Conservation (phyloP, 2,113 vertebrate genomes). For the Menidia beryllina region DNA sequence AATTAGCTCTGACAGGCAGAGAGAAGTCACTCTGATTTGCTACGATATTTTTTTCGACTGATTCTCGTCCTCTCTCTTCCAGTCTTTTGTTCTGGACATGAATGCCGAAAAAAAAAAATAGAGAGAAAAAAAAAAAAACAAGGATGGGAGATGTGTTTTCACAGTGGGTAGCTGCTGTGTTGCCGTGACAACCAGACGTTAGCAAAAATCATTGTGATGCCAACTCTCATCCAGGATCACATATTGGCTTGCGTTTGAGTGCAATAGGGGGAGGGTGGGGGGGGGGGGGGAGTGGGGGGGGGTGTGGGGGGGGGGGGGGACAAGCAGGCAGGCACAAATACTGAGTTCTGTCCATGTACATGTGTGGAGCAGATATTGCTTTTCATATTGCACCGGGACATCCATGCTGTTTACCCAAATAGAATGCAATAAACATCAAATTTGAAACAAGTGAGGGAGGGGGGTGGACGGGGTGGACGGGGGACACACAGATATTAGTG, state of each 20-base stretch:
- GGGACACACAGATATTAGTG: not conserved
- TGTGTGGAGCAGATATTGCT: not conserved
- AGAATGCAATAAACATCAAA: constrained; percentile 29
- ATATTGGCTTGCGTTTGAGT: constrained; percentile 34
- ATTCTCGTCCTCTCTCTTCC: not conserved
- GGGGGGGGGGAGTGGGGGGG: no score
- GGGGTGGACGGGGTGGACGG: no score
- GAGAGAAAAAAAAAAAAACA: no score
- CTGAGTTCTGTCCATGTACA: not conserved
- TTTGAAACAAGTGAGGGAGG: constrained; percentile 6
- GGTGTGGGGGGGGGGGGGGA: no score
- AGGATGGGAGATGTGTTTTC: constrained; percentile 27
- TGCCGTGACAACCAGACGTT: constrained; percentile 68
- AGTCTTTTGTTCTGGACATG: constrained; percentile 58
- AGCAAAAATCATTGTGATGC: constrained; percentile 53
- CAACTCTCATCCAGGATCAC: constrained; percentile 58
- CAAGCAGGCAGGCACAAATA: constrained; percentile 17
- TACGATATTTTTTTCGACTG: not conserved
- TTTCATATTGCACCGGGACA: constrained; percentile 16
- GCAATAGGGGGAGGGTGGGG: no score
- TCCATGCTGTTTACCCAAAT: constrained; percentile 23
- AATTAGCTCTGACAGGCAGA: constrained; percentile 33
- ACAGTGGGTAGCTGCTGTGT: constrained; percentile 29
- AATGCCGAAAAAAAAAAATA: no score
- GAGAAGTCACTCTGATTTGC: constrained; percentile 21